Conservation (phyloP, 1,140 invertebrate species). For the Campoletis sonorensis region DNA sequence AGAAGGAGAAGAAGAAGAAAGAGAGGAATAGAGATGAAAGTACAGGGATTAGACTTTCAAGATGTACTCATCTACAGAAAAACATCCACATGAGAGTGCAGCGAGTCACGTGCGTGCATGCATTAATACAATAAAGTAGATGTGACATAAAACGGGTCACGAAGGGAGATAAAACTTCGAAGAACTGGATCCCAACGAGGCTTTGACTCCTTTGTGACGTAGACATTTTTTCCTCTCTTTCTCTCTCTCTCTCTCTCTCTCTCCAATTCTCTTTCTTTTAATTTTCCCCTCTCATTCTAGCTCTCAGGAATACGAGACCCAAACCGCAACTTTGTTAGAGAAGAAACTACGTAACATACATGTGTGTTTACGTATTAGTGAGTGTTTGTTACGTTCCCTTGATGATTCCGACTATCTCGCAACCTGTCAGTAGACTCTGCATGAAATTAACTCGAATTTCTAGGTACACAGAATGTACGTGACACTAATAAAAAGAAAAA, state of each 20-base stretch:
- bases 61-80: not conserved
- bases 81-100: not conserved
- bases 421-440: not conserved
- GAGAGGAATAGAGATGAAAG: not conserved
- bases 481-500: slow-evolving; percentile 19
- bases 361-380: not conserved
- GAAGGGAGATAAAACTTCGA: slow-evolving; percentile 37
- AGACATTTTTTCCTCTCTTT: not conserved
- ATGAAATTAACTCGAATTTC: slow-evolving; percentile 37
- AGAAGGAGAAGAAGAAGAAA: not conserved
- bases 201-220: slow-evolving; percentile 40
- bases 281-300: not conserved
- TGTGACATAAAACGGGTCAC: slow-evolving; percentile 38
- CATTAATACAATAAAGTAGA: not conserved
- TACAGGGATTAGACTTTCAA: slow-evolving; percentile 9
- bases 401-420: slow-evolving; percentile 28
- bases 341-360: not conserved
- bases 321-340: slow-evolving; percentile 35
- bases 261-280: not conserved
- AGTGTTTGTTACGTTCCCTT: not conserved
- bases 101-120: not conserved
- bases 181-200: slow-evolving; percentile 6
- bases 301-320: slow-evolving; percentile 8
- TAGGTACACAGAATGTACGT: slow-evolving; percentile 13
- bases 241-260: not conserved